These are phyloP conservation scores for Pionites leucogaster DNA, from an alignment of 2,113 vertebrate genomes.

Conservation along the genomic window DNA sequence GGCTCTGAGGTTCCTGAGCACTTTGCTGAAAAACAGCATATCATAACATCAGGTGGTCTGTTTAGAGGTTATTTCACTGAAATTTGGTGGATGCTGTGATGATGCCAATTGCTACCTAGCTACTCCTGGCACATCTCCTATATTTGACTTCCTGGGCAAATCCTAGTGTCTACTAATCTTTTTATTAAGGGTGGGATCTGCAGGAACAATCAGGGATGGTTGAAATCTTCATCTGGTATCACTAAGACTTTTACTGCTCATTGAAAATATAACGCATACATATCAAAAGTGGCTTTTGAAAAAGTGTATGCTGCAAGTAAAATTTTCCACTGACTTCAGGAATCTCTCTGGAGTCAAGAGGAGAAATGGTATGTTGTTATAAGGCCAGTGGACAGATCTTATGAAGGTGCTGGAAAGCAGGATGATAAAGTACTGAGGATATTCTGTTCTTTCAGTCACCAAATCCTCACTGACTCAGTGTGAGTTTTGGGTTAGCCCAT, in stretches of 20 bases:
- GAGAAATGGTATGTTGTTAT: background rate
- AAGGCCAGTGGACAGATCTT: background rate
- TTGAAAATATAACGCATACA: background rate
- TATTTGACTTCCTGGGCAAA: background rate
- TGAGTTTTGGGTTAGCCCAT: background rate
- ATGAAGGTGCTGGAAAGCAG: background rate
- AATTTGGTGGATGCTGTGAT: background rate
- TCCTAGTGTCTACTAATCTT: background rate
- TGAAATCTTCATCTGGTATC: background rate
- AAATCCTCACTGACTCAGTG: background rate
- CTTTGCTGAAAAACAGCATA: background rate
- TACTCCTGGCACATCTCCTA: background rate
- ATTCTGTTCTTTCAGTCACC: background rate
- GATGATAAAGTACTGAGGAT: background rate
- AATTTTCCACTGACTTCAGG: background rate
- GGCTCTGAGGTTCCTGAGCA: background rate
- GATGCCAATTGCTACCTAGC: background rate
- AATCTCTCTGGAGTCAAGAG: background rate
- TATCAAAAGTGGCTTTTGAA: background rate
- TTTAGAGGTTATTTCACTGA: background rate
- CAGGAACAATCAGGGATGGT: background rate
- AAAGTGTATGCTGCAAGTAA: background rate
- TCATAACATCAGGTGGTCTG: background rate
- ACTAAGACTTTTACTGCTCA: background rate
- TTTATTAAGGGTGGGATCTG: background rate